Evolutionary conservation across 1,140 invertebrate genomes (phyloP), one percentile per base, ranked within the genome.

Genomic region (Chrysopa pallens): DNA sequence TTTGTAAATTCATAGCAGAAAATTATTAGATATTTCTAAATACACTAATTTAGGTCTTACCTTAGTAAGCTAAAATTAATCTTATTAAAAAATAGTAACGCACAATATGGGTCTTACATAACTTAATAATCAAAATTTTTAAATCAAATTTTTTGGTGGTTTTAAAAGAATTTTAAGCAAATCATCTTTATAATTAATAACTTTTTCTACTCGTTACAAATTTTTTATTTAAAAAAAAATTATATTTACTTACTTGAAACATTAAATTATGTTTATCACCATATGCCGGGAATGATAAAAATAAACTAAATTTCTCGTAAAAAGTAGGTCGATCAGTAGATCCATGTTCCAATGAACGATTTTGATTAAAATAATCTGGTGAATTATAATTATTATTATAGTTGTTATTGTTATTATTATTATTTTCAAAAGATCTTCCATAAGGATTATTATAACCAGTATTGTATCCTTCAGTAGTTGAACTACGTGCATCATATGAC

Each of bases 281-380:
- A 55, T 82, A 85, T 52, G 67, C 64, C 5, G 73, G 70, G 33
- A 67, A 63, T 2, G 79, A 83, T 52, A 82, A 78, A 52, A 83
- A 84, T 15, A 85, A 56, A 39, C 72, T 62, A 52, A 86, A 85
- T 9, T 64, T 60, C 44, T 77, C 72, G 47, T 68, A 69, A 27
- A 52, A 49, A 12, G 36, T 37, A 2, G 42, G 33, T 13, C 44
- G 47, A 50, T 42, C 39, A 29, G 6, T 42, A 12, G 31, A 33
- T 11, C n/a, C n/a, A 4, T 4, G 8, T 6, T 33, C 31, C 2
- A 4, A 33, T 4, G 31, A 12, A 33, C n/a, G 8, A 8, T 14
- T 12, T 45, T 48, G 45, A 12, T 51, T 51, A 7, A 48, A 52
- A 23, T 45, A 44, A 55, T 49, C 31, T 33, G 8, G 8, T 11